A percentile compares a stretch with the other conserved stretches of the same genome.
These are phyloP conservation scores for Palythoa grandiflora DNA, from an alignment of 92 coral and sea anemone genomes.

Conservation along the genomic window DNA sequence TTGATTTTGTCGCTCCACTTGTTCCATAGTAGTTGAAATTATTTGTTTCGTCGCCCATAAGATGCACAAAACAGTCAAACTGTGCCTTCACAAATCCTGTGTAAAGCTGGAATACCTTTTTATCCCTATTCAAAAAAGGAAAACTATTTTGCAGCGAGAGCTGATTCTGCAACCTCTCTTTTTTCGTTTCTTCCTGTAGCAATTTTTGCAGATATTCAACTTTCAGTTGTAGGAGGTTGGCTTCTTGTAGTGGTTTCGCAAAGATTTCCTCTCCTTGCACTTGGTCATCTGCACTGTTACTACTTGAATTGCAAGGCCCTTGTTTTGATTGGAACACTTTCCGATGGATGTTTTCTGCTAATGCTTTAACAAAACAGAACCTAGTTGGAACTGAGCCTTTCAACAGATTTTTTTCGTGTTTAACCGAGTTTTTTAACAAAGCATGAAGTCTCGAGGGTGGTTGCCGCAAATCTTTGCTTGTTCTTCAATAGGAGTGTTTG, in stretches of 20 bases:
- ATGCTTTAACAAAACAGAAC: constrained; percentile 31
- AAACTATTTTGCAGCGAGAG: constrained; percentile 53
- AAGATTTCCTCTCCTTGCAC: constrained; percentile 6
- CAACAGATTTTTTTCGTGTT: constrained; percentile 7
- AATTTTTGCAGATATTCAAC: constrained; percentile 26
- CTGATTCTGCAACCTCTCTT: constrained; percentile 32
- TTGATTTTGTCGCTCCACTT: constrained; percentile 43
- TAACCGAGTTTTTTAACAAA: constrained; percentile 8
- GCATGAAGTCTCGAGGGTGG: constrained; percentile 58
- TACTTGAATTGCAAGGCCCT: background rate
- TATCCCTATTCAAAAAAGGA: constrained; percentile 40
- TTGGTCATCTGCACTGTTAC: constrained; percentile 13
- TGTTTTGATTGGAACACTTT: background rate
- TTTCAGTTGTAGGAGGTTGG: background rate
- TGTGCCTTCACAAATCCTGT: constrained; percentile 59
- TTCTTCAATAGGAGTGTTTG: constrained; percentile 67
- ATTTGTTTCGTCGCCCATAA: constrained; percentile 48
- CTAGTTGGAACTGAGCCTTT: constrained; percentile 23
- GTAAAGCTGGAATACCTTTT: constrained; percentile 58
- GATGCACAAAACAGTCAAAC: constrained; percentile 42
- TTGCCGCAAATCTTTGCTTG: constrained; percentile 70
- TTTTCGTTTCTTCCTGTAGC: constrained; percentile 31
- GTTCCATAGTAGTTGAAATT: constrained; percentile 51
- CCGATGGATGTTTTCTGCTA: constrained; percentile 24
- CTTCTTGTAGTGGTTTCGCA: constrained; percentile 2